Percentiles rank a stretch among this genome's conserved stretches.
These are phyloP conservation scores for Yoshiicerus persimilis DNA, from an alignment of 1,140 invertebrate genomes.

Conservation along the genomic window DNA sequence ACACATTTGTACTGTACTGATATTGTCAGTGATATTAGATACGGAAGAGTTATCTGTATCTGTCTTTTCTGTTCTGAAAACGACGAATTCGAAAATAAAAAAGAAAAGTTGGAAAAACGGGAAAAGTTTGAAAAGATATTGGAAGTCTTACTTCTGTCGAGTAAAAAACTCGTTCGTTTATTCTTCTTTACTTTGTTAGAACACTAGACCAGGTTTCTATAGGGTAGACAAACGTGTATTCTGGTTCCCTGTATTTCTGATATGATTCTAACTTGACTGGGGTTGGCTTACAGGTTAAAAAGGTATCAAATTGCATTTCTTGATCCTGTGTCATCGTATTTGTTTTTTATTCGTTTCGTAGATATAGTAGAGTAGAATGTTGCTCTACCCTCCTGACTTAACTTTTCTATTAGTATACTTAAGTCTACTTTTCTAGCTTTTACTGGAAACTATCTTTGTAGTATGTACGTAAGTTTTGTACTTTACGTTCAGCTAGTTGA, in stretches of 20 bases:
- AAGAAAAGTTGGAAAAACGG: background rate
- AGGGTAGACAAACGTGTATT: background rate
- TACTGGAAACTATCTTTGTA: background rate
- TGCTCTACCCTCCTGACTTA: background rate
- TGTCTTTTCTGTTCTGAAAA: background rate
- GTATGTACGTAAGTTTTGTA: background rate
- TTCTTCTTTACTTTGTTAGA: background rate
- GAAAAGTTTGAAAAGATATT: background rate
- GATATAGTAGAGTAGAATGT: background rate
- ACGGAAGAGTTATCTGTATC: background rate
- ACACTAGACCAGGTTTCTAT: background rate
- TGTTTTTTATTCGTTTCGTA: background rate
- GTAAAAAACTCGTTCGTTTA: background rate
- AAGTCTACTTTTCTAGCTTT: background rate
- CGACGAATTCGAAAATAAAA: constrained; percentile 2
- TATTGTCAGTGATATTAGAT: background rate
- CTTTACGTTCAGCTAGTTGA: background rate
- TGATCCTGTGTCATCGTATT: background rate
- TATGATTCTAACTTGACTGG: too few relatives aligned
- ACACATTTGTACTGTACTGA: too few relatives aligned
- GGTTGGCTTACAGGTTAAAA: background rate
- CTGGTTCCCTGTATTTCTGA: background rate
- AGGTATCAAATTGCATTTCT: background rate
- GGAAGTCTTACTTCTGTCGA: background rate
- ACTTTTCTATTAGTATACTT: background rate